Evolutionary conservation across 2,888 invertebrate genomes (phyloP).

Genomic region (Nephrotoma flavescens): DNA sequence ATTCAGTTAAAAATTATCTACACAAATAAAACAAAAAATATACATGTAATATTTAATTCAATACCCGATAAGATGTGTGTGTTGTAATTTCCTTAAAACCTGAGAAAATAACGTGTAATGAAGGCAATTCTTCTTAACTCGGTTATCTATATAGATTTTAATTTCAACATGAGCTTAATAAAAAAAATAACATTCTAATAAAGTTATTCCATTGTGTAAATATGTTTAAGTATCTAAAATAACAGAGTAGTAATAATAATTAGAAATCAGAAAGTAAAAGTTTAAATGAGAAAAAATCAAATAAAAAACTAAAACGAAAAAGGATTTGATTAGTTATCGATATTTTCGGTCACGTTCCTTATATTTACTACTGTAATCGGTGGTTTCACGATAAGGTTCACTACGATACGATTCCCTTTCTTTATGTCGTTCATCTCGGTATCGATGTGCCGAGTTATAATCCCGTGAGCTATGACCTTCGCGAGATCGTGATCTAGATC

Average conservation of each 20-base stretch:
- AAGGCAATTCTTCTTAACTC: background rate
- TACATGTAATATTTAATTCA: background rate
- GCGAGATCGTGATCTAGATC: background rate
- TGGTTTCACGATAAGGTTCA: background rate
- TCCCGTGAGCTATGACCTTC: background rate
- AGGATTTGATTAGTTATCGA: background rate
- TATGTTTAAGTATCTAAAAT: background rate
- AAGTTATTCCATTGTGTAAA: background rate
- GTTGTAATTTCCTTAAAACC: background rate
- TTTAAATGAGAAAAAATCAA: background rate
- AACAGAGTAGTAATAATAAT: background rate
- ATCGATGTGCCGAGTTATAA: background rate
- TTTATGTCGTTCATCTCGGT: background rate
- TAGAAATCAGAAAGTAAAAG: background rate
- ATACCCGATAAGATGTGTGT: background rate
- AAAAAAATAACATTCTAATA: background rate
- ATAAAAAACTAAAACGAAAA: background rate
- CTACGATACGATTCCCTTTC: background rate
- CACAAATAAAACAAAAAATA: background rate
- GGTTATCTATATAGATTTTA: background rate
- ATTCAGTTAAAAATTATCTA: background rate
- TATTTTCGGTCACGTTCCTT: background rate
- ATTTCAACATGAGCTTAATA: background rate
- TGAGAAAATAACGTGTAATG: background rate
- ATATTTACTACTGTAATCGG: background rate